These are phyloP conservation scores for Gymnobelideus leadbeateri DNA, from an alignment of 2,113 vertebrate genomes.

Conservation along the genomic window DNA sequence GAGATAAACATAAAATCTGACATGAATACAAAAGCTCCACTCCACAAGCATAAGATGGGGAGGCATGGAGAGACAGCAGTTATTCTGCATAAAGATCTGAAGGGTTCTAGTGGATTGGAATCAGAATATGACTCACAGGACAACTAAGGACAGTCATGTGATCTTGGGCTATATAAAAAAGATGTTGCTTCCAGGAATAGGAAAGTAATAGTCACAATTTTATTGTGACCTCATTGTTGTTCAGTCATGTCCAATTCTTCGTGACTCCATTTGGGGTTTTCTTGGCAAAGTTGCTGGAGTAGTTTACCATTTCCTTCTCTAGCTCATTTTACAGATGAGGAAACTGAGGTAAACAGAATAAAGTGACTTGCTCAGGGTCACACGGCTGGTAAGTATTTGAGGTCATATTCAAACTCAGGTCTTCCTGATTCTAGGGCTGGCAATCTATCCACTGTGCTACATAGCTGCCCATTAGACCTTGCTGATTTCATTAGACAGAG, in stretches of 20 bases:
- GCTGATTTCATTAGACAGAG: background rate
- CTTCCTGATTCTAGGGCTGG: background rate
- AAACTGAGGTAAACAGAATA: background rate
- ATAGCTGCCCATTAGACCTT: background rate
- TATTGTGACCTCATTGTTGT: background rate
- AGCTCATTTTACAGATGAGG: background rate
- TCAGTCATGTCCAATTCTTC: background rate
- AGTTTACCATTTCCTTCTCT: background rate
- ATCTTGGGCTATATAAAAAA: background rate
- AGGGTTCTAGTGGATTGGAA: background rate
- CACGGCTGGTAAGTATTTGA: background rate
- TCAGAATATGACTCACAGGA: background rate
- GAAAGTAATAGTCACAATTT: background rate
- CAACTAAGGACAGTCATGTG: background rate
- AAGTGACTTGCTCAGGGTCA: background rate
- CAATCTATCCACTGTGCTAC: background rate
- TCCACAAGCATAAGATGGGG: background rate
- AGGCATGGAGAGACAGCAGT: background rate
- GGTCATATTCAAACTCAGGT: background rate
- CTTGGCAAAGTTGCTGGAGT: background rate
- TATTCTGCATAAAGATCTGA: background rate
- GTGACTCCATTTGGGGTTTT: background rate
- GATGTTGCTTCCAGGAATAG: background rate
- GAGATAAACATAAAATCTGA: background rate
- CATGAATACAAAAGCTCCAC: background rate